Evolutionary conservation across 2,888 invertebrate species (phyloP).

Genomic region (Agrochola lota): DNA sequence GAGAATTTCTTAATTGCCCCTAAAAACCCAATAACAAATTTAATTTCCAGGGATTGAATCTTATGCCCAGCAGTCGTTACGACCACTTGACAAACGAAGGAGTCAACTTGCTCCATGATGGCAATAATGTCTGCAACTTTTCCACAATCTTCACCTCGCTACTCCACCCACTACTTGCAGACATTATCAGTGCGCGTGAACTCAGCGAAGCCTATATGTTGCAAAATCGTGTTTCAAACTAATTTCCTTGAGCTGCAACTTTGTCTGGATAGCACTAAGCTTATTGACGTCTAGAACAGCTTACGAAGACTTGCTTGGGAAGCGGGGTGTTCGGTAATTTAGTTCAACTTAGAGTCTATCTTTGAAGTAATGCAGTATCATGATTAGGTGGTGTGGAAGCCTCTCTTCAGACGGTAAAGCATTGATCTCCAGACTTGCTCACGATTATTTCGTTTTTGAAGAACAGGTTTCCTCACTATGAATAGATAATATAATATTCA

Average conservation of each 20-base stretch:
- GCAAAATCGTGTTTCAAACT: slow-evolving; percentile 55
- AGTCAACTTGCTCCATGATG: not conserved
- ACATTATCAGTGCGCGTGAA: slow-evolving; percentile 18
- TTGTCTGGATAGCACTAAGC: slow-evolving; percentile 43
- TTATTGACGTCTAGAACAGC: slow-evolving; percentile 41
- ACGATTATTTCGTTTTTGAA: not conserved
- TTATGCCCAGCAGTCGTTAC: not conserved
- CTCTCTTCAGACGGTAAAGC: not conserved
- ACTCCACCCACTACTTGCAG: slow-evolving; percentile 8
- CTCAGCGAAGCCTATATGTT: slow-evolving; percentile 29
- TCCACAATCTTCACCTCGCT: not conserved
- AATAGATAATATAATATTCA: too few species aligned
- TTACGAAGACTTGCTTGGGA: slow-evolving; percentile 27
- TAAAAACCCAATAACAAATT: too few species aligned
- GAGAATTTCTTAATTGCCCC: not conserved
- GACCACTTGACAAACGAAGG: not conserved
- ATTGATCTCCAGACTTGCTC: not conserved
- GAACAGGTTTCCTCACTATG: not conserved
- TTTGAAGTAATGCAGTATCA: not conserved
- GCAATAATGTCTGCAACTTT: not conserved
- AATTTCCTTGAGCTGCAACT: slow-evolving; percentile 63
- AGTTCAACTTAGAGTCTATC: slow-evolving; percentile 23
- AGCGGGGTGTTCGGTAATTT: slow-evolving; percentile 23
- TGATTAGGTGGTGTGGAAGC: not conserved
- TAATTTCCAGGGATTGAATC: not conserved